phyloP scores from a whole-genome alignment of 2,113 vertebrate genomes.

The Lepus timidus region DNA sequence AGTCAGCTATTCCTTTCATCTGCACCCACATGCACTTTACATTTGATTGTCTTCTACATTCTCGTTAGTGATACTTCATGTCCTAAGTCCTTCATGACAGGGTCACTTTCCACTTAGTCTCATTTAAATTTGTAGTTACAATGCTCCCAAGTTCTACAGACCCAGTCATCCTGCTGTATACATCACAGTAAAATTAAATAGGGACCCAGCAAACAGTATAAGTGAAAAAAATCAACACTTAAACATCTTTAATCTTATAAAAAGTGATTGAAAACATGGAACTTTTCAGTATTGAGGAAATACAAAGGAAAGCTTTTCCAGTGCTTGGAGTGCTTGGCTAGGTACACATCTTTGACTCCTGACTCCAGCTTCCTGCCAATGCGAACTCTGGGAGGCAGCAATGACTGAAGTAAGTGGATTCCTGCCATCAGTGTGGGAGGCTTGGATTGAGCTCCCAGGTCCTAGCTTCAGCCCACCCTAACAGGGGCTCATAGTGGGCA shows the following conservation, averaged over 20 bases:
- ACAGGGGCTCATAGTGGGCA: too few relatives aligned
- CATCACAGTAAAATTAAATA: not conserved
- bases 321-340: too few relatives aligned
- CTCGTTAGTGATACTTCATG: constrained; percentile 19
- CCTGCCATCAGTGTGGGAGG: too few relatives aligned
- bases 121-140: not conserved
- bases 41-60: not conserved
- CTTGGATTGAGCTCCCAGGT: too few relatives aligned
- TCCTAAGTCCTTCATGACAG: not conserved
- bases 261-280: not conserved
- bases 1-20: not conserved
- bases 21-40: not conserved
- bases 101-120: not conserved
- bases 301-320: not conserved
- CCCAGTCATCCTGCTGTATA: not conserved
- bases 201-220: not conserved
- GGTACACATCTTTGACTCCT: too few relatives aligned
- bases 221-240: not conserved
- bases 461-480: too few relatives aligned
- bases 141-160: not conserved
- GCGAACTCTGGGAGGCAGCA: too few relatives aligned
- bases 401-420: too few relatives aligned
- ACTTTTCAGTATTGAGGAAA: not conserved
- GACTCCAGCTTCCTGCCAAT: too few relatives aligned
- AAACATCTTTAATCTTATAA: not conserved